phyloP scores from a whole-genome alignment of 2,797 vertebrate species.

The Eremophila alpestris region DNA sequence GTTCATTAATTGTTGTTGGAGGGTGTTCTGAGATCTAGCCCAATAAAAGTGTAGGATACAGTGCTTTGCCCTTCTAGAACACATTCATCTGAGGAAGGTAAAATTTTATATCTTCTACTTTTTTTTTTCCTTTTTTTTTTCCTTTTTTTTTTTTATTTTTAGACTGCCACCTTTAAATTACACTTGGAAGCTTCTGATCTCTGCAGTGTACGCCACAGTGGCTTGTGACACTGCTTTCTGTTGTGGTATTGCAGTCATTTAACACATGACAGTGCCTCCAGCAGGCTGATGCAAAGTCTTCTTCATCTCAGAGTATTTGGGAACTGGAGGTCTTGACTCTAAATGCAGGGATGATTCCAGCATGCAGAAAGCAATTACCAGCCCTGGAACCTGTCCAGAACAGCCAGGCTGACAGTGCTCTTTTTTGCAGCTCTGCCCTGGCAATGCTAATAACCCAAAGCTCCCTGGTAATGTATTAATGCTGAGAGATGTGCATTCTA shows the following conservation, averaged over 20 bases:
- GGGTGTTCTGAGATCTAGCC: background rate
- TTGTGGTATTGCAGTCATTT: background rate
- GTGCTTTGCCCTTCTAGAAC: constrained; percentile 20
- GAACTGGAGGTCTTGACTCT: constrained; percentile 11
- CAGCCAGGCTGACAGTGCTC: background rate
- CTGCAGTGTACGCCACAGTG: background rate
- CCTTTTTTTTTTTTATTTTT: background rate
- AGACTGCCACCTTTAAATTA: background rate
- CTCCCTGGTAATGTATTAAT: constrained; percentile 12
- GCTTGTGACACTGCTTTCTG: background rate
- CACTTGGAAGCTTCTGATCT: background rate
- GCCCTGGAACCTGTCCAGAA: constrained; percentile 46
- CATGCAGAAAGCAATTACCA: constrained; percentile 40
- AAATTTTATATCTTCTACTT: background rate
- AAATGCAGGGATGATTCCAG: constrained; percentile 11
- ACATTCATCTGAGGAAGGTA: background rate
- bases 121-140: background rate
- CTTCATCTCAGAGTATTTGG: background rate
- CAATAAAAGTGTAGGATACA: background rate
- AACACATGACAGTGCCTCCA: background rate
- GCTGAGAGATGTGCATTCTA: constrained; percentile 6
- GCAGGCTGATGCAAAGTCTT: background rate
- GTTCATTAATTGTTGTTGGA: constrained; percentile 54
- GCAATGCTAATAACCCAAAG: constrained; percentile 41
- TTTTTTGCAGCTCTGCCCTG: background rate